Evolutionary conservation across 1,140 invertebrate species (phyloP).

Genomic region (Bicyclus anynana): DNA sequence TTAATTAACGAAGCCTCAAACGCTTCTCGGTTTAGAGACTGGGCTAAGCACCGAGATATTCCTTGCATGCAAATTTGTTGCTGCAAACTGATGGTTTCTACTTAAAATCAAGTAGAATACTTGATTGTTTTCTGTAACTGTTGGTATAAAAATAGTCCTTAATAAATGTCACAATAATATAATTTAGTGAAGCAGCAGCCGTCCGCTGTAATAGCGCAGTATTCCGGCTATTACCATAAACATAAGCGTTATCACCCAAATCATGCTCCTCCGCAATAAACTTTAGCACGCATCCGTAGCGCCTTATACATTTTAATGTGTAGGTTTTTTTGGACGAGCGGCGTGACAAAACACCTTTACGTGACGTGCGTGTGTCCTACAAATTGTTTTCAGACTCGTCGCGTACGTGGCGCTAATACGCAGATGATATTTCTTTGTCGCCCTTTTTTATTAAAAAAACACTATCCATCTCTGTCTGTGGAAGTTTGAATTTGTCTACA

Average conservation of each 20-base stretch:
- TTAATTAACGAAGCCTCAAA: too few relatives aligned
- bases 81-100: too few relatives aligned
- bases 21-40: too few relatives aligned
- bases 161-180: too few relatives aligned
- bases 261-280: slow-evolving; percentile 9
- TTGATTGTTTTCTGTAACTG: too few relatives aligned
- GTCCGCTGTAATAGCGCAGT: too few relatives aligned
- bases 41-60: too few relatives aligned
- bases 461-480: slow-evolving; percentile 4
- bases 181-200: too few relatives aligned
- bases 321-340: slow-evolving; percentile 24
- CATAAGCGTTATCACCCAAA: not conserved
- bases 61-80: too few relatives aligned
- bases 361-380: slow-evolving; percentile 24
- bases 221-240: slow-evolving; percentile 2
- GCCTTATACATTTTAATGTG: slow-evolving; percentile 34
- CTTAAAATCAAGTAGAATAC: too few relatives aligned
- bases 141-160: too few relatives aligned
- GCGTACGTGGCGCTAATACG: slow-evolving; percentile 20
- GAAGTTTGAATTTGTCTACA: too few relatives aligned
- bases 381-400: slow-evolving; percentile 12
- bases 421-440: slow-evolving; percentile 8
- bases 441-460: slow-evolving; percentile 12
- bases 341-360: slow-evolving; percentile 34
- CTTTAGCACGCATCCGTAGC: slow-evolving; percentile 15